Percentiles rank a stretch among this genome's conserved stretches.
These are phyloP conservation scores for Drosophila hamatofila DNA, from an alignment of 2,888 invertebrate species.

Conservation along the genomic window DNA sequence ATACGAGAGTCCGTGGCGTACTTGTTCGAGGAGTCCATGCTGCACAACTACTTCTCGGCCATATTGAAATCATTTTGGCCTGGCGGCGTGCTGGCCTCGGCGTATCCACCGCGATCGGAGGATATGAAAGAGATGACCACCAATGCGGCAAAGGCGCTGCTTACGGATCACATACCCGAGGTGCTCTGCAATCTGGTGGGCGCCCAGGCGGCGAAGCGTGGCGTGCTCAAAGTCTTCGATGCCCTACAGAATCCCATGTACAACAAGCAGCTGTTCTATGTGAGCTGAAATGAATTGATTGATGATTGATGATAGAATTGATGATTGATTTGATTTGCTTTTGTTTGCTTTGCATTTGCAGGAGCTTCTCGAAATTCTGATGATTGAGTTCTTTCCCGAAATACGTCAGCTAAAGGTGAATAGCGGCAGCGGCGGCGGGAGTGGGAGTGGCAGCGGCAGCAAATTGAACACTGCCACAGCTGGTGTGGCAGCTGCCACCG, in stretches of 20 bases:
- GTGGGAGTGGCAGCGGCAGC: conserved; percentile 40
- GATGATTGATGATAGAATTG: not conserved
- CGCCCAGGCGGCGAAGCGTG: conserved; percentile 92
- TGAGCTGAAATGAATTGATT: conserved; percentile 84
- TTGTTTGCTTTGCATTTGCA: conserved; percentile 81
- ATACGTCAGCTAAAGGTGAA: conserved; percentile 86
- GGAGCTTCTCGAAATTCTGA: conserved; percentile 89
- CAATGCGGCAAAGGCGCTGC: conserved; percentile 87
- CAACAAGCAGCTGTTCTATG: conserved; percentile 96
- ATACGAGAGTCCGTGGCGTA: conserved; percentile 94
- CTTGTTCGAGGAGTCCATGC: conserved; percentile 95
- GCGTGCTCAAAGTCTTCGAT: conserved; percentile 94
- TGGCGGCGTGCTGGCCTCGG: conserved; percentile 89
- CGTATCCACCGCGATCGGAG: conserved; percentile 86
- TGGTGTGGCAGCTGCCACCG: conserved; percentile 60
- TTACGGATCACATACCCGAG: conserved; percentile 91
- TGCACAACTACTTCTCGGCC: conserved; percentile 93
- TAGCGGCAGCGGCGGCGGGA: conserved; percentile 36
- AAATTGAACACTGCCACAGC: conserved; percentile 64
- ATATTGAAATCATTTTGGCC: conserved; percentile 96
- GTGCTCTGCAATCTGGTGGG: conserved; percentile 94
- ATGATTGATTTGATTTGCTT: not conserved
- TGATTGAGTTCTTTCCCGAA: conserved; percentile 90
- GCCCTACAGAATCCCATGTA: conserved; percentile 93
- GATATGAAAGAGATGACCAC: conserved; percentile 90